Evolutionary conservation across 2,113 vertebrate genomes (phyloP).

Genomic region (Myrmecobius fasciatus): DNA sequence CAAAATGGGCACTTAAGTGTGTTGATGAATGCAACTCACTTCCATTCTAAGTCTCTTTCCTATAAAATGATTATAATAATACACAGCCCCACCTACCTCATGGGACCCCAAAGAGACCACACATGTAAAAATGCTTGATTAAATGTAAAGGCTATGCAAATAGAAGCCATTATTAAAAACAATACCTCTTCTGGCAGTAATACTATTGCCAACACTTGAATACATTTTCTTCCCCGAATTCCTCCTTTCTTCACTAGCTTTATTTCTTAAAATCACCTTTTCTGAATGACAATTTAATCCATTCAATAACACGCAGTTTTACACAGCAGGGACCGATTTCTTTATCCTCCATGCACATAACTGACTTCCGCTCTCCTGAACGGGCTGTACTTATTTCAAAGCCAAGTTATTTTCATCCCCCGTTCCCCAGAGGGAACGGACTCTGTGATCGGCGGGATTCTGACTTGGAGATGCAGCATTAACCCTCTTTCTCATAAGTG

Average conservation of each 20-base stretch:
- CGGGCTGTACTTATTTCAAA: conserved; percentile 26
- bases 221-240: conserved; percentile 62
- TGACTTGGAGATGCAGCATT: not conserved
- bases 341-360: not conserved
- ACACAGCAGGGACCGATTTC: conserved; percentile 49
- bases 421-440: conserved; percentile 3
- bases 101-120: not conserved
- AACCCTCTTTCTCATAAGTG: not conserved
- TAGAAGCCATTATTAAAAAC: conserved; percentile 38
- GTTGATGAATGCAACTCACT: not conserved
- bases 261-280: conserved; percentile 69
- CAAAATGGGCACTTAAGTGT: not conserved
- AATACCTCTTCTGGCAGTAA: conserved; percentile 13
- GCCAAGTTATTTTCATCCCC: conserved; percentile 45
- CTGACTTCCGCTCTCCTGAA: conserved; percentile 26
- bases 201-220: conserved; percentile 9
- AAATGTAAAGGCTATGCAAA: not conserved
- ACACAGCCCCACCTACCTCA: not conserved
- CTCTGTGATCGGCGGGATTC: conserved; percentile 17
- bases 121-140: not conserved
- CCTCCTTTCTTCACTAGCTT: conserved; percentile 42
- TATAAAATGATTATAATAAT: not conserved
- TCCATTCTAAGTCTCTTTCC: not conserved
- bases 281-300: conserved; percentile 73
- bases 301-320: conserved; percentile 68